phyloP scores from a whole-genome alignment of 1,140 invertebrate species.

The Teleogryllus occipitalis region DNA sequence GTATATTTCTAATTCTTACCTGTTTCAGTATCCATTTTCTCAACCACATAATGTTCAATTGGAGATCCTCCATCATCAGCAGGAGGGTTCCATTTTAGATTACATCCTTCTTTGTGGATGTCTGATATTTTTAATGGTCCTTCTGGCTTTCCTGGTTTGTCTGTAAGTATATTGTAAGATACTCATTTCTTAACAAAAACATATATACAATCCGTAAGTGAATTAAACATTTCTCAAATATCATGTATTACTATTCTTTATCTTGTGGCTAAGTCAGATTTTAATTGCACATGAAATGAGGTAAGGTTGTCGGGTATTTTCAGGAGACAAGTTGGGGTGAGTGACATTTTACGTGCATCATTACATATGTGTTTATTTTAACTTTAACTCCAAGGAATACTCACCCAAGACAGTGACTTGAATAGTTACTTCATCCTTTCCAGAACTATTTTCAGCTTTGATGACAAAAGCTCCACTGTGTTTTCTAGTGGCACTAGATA shows the following conservation, averaged over 20 bases:
- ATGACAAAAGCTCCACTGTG: conserved; percentile 80
- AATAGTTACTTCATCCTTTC: conserved; percentile 84
- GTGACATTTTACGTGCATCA: no score
- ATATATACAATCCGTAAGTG: no score
- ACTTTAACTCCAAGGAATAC: conserved; percentile 8
- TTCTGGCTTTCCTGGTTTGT: conserved; percentile 82
- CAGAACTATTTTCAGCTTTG: conserved; percentile 85
- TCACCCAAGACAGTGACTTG: conserved; percentile 70
- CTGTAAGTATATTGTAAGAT: conserved; percentile 30
- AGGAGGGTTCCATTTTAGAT: conserved; percentile 89
- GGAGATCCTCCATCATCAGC: conserved; percentile 84
- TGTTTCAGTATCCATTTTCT: conserved; percentile 79
- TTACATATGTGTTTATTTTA: no score
- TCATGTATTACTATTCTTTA: background rate
- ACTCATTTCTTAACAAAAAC: no score
- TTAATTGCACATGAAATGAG: no score
- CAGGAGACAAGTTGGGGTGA: no score
- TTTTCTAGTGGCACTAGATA: conserved; percentile 61
- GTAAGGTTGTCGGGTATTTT: no score
- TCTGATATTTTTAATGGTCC: conserved; percentile 86
- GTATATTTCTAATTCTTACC: conserved; percentile 33
- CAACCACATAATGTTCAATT: conserved; percentile 85
- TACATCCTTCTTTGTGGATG: conserved; percentile 88
- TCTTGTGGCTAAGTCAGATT: no score
- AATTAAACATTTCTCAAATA: background rate